Conservation (phyloP, 2,113 vertebrate species). For the Panurus biarmicus region DNA sequence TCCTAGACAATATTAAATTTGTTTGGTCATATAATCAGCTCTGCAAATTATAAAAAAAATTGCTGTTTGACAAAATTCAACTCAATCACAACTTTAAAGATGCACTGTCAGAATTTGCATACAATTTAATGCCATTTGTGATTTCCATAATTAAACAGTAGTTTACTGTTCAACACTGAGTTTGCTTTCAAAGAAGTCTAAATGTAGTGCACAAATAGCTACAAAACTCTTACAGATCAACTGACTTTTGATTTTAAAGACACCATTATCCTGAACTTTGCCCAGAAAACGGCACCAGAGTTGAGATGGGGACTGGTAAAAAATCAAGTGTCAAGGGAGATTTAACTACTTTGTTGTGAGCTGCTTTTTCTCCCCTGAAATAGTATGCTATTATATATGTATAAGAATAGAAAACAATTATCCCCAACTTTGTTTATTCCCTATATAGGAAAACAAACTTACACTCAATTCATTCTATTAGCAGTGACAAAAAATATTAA, state of each 20-base stretch:
- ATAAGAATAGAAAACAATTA: not conserved
- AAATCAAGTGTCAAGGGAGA: not conserved
- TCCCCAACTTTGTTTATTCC: not conserved
- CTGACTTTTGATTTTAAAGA: not conserved
- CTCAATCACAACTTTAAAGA: not conserved
- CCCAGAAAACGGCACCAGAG: not conserved
- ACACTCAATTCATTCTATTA: not conserved
- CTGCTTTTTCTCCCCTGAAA: not conserved
- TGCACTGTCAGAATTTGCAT: not conserved
- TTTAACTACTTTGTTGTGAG: not conserved
- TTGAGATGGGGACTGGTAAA: not conserved
- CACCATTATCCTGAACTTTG: not conserved
- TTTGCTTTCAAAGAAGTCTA: not conserved
- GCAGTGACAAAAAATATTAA: not conserved
- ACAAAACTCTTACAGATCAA: not conserved
- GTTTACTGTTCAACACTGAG: not conserved
- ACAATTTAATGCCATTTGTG: not conserved
- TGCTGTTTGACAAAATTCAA: not conserved
- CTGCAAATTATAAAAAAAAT: not conserved
- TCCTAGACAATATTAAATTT: not conserved
- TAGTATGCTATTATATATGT: not conserved
- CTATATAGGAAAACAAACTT: not conserved
- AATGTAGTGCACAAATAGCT: not conserved
- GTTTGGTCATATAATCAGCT: not conserved
- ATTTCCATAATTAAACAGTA: not conserved